Conservation (phyloP, 2,113 vertebrate genomes). For the Typhlomys cinereus region DNA sequence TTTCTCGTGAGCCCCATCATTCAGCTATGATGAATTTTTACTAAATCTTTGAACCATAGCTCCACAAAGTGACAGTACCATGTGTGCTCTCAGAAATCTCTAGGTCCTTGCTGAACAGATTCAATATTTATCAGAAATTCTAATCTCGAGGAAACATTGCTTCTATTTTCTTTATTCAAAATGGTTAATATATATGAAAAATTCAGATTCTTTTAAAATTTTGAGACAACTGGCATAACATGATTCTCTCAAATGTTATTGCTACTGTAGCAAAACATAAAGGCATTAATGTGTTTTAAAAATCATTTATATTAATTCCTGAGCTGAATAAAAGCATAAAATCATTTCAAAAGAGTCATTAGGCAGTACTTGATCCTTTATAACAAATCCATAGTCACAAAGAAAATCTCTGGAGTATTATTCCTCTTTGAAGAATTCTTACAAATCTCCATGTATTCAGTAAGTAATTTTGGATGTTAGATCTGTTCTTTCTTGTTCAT, state of each 20-base stretch:
- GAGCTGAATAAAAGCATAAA: background rate
- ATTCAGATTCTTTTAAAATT: background rate
- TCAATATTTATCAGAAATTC: background rate
- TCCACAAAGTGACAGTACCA: background rate
- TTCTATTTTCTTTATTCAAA: background rate
- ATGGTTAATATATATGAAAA: background rate
- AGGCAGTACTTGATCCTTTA: background rate
- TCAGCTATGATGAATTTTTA: background rate
- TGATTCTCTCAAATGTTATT: background rate
- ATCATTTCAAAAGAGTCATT: background rate
- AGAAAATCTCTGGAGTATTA: background rate
- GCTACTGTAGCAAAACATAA: background rate
- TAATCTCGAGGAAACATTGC: background rate
- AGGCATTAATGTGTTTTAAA: background rate
- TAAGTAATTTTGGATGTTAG: background rate
- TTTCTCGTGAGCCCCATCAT: background rate
- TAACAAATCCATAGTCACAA: background rate
- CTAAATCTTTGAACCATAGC: background rate
- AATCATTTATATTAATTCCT: background rate
- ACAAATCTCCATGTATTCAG: background rate
- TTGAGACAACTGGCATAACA: background rate
- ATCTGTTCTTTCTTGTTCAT: background rate
- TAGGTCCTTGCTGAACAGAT: fast-evolving
- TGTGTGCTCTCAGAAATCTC: background rate
- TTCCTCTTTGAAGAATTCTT: background rate